Evolutionary conservation across 2,888 invertebrate genomes (phyloP).

Genomic region (Belgica antarctica): DNA sequence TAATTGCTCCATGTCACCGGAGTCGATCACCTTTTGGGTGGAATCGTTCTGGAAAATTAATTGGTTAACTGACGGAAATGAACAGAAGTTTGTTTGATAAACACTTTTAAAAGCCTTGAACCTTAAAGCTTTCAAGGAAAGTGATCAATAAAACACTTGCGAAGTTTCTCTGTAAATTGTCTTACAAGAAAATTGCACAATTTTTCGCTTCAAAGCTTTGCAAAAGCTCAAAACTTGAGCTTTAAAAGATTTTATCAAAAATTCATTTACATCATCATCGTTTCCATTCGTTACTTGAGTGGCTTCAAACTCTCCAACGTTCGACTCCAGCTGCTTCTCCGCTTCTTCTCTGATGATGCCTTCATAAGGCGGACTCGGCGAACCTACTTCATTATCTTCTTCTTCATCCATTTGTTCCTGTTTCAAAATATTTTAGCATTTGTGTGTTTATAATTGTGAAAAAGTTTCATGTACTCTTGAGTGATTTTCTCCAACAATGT

Average conservation of each 20-base stretch:
- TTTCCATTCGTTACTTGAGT: neutral
- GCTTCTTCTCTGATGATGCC: conserved; percentile 53
- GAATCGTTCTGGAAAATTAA: conserved; percentile 60
- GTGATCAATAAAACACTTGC: no score
- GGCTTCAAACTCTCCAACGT: conserved; percentile 51
- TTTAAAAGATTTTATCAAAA: no score
- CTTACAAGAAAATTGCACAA: no score
- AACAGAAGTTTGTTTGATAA: neutral
- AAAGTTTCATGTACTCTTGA: neutral
- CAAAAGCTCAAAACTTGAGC: neutral
- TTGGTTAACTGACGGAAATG: neutral
- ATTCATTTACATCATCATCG: conserved; percentile 17
- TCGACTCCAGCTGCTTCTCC: conserved; percentile 55
- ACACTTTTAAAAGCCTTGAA: neutral
- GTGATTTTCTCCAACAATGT: no score
- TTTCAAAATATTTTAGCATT: conserved; percentile 25
- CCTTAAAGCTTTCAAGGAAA: neutral
- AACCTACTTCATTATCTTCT: conserved; percentile 46
- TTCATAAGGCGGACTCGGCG: conserved; percentile 53
- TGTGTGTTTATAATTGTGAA: conserved; percentile 48
- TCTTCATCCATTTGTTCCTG: conserved; percentile 45
- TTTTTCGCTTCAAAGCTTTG: conserved; percentile 4
- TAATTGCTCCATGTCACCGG: conserved; percentile 83
- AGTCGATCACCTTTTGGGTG: conserved; percentile 65
- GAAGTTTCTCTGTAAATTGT: no score